Evolutionary conservation across 2,797 vertebrate genomes (phyloP).

Genomic region (Lithobates pipiens): DNA sequence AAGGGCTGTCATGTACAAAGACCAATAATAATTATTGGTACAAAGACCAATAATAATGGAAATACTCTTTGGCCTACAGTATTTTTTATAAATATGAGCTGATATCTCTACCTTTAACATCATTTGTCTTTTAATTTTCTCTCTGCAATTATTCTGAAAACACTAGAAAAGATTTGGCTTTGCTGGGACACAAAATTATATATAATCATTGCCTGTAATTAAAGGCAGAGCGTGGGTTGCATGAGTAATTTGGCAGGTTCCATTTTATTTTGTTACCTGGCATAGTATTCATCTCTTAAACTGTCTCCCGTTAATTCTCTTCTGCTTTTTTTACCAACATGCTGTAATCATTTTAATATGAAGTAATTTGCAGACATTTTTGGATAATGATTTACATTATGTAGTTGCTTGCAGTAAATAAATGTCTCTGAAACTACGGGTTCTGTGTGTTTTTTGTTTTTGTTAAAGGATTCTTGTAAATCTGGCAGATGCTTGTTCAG

Average conservation of each 20-base stretch:
- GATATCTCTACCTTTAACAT: neutral
- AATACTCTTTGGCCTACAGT: no score
- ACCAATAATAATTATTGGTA: no score
- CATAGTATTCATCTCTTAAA: constrained; percentile 23
- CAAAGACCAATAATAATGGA: no score
- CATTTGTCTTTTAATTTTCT: constrained; percentile 21
- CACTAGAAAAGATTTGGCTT: constrained; percentile 40
- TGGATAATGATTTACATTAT: constrained; percentile 10
- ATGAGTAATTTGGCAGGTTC: constrained; percentile 56
- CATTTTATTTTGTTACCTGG: constrained; percentile 56
- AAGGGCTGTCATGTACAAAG: no score
- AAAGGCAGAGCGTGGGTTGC: constrained; percentile 52
- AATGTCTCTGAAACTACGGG: neutral
- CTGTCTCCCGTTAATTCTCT: constrained; percentile 24
- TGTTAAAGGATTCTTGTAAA: no score
- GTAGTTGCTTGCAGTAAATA: neutral
- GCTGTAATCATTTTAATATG: constrained; percentile 18
- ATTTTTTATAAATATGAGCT: neutral
- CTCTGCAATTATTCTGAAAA: constrained; percentile 42
- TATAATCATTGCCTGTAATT: constrained; percentile 56
- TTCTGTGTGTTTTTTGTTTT: neutral
- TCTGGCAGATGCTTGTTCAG: no score
- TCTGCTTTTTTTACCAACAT: constrained; percentile 13
- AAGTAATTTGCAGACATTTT: neutral
- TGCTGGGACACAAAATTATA: constrained; percentile 59